Base-by-base conservation (phyloP, 2,113 vertebrate species). In the Python bivittatus region DNA sequence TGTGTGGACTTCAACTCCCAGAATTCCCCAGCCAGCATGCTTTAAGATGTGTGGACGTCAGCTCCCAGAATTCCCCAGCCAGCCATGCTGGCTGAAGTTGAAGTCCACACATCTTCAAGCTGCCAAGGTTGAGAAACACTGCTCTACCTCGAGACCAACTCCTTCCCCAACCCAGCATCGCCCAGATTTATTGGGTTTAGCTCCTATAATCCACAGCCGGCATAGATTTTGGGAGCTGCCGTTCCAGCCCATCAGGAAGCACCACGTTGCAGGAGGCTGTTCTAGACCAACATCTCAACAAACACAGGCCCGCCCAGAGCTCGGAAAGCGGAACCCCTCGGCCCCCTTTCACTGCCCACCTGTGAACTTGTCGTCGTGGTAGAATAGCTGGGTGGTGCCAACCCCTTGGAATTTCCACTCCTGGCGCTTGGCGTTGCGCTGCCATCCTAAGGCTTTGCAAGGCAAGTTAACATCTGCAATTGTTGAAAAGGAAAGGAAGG, bases 351-450 rank as follows among this genome's bases (percentile, higher is more conserved):
- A 3, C 1, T 0, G n/a, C 56, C 3, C 88, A 97, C 98, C 96
- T 0, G 97, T 98, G 57, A 98, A 95, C 44, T 95, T 2, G 0
- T 1, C 89, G 0, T 20, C 90, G 0, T 96, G 96, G 91, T 97
- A 98, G 15, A 98, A 88, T 0, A 98, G 93, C 0, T 85, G 48
- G 0, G 96, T 95, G 0, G 86, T 91, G 0, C 91, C 92, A 0
- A 95, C 96, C 0, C 64, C 92, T 17, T 95, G 92, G 85, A 98
- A 98, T 29, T 97, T 98, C 98, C 98, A 98, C 91, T 98, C 98
- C 79, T 97, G 96, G 0, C 97, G 96, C 11, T 94, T 93, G 0
- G 6, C 27, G 20, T 0, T 4, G 10, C 20, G 17, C 1, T 17
- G 0, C 0, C 23, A 83, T 0, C 0, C 1, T 0, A 25, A 90